Conservation (phyloP, 2,888 invertebrate species). For the Sclerodermus sp. region DNA sequence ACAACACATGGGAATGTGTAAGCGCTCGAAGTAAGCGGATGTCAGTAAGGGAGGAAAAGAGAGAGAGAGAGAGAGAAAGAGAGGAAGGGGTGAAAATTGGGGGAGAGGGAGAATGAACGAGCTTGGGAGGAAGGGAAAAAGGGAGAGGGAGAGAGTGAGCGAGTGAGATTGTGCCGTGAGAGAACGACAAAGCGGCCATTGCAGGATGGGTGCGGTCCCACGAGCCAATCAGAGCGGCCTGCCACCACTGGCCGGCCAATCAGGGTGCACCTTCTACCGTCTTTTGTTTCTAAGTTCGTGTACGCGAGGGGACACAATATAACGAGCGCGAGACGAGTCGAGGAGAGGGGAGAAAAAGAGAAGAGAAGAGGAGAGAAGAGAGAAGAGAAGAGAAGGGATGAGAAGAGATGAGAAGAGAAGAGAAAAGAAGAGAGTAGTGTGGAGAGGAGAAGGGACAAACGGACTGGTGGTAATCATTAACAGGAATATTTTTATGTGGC, state of each 20-base stretch:
- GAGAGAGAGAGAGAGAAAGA: conserved; percentile 4
- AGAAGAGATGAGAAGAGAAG: too few relatives aligned
- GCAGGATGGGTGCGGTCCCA: conserved; percentile 57
- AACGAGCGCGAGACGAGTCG: conserved; percentile 42
- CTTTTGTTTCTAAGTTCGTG: conserved; percentile 53
- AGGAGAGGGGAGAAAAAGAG: conserved; percentile 19
- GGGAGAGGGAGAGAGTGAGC: conserved; percentile 18
- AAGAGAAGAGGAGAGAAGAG: background rate
- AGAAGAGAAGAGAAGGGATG: background rate
- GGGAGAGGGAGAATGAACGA: conserved; percentile 1
- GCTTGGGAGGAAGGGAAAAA: conserved; percentile 11
- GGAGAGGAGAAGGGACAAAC: too few relatives aligned
- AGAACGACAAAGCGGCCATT: conserved; percentile 56
- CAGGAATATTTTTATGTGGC: conserved; percentile 48
- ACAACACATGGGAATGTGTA: conserved; percentile 13
- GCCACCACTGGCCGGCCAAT: conserved; percentile 52
- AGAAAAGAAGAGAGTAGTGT: too few relatives aligned
- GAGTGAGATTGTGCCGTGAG: conserved; percentile 22
- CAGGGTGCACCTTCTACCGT: conserved; percentile 46
- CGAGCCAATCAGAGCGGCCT: conserved; percentile 54
- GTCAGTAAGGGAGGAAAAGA: conserved; percentile 13
- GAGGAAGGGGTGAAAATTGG: conserved; percentile 4
- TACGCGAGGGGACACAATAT: conserved; percentile 51
- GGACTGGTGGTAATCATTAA: conserved; percentile 49
- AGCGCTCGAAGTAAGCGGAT: conserved; percentile 4